Evolutionary conservation across 1,140 invertebrate genomes (phyloP).

Genomic region (Atta texana): DNA sequence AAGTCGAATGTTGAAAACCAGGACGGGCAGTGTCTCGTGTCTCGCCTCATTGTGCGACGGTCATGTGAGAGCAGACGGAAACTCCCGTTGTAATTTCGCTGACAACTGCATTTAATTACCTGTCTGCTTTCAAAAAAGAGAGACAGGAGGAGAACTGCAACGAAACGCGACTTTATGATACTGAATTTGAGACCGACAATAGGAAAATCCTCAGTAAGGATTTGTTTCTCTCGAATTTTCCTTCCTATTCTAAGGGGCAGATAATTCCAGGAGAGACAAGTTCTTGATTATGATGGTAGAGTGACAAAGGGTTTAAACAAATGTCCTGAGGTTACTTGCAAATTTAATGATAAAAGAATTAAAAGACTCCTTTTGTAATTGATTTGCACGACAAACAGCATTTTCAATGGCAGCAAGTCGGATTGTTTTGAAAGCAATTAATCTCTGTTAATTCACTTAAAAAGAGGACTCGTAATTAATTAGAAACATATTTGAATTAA

Average conservation of each 20-base stretch:
- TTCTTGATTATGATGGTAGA: constrained; percentile 23
- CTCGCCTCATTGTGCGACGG: constrained; percentile 59
- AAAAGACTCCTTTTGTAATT: not conserved
- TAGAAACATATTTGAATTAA: not conserved
- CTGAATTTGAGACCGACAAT: not conserved
- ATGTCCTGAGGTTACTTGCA: not conserved
- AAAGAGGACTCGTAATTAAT: not conserved
- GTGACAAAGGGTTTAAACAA: constrained; percentile 33
- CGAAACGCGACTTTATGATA: not conserved
- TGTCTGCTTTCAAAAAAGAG: constrained; percentile 29
- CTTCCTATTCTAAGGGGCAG: not conserved
- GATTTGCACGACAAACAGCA: not conserved
- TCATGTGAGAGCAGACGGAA: constrained; percentile 51
- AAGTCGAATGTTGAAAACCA: constrained; percentile 67
- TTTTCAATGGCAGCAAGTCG: not conserved
- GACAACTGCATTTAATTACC: constrained; percentile 66
- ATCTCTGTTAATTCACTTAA: not conserved
- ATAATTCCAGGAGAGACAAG: not conserved
- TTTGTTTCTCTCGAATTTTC: constrained; percentile 28
- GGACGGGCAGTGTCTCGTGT: constrained; percentile 51
- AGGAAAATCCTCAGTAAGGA: not conserved
- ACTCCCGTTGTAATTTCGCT: constrained; percentile 61
- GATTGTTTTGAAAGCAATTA: not conserved
- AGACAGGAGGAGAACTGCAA: not conserved
- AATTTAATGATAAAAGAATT: constrained; percentile 11